Percentiles rank a stretch among this genome's conserved stretches.
These are phyloP conservation scores for Prietella phreatophila DNA, from an alignment of 2,113 vertebrate species.

Conservation along the genomic window DNA sequence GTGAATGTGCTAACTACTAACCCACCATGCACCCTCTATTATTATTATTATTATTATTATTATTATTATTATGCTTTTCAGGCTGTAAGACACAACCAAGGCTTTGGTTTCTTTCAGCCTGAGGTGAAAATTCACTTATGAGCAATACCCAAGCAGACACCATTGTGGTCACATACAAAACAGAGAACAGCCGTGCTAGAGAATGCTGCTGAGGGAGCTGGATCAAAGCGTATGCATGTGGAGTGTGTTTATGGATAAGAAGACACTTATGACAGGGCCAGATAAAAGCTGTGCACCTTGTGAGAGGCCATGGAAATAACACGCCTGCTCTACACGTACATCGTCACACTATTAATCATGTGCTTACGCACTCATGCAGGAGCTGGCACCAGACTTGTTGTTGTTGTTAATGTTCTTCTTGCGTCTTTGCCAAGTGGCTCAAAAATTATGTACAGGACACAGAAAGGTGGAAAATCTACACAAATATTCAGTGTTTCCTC, in stretches of 20 bases:
- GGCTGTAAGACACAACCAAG: not conserved
- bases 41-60: not conserved
- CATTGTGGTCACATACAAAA: not conserved
- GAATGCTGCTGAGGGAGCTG: not conserved
- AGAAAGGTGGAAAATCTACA: not conserved
- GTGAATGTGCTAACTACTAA: too few species aligned
- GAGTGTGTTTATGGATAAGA: not conserved
- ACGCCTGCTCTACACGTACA: not conserved
- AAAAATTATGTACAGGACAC: not conserved
- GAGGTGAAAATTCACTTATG: not conserved
- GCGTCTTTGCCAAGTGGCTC: not conserved
- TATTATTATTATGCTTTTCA: not conserved
- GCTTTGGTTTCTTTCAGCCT: not conserved
- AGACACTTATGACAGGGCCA: not conserved
- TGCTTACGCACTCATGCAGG: not conserved
- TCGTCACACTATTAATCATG: not conserved
- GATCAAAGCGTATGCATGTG: conserved; percentile 5
- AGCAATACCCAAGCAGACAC: not conserved
- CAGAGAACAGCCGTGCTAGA: not conserved
- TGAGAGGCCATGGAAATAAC: not conserved
- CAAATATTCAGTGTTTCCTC: not conserved
- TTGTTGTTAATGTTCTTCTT: not conserved
- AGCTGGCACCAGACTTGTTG: not conserved
- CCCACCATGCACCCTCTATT: too few species aligned
- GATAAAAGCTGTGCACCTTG: not conserved